These are phyloP conservation scores for Anoplophora glabripennis DNA, from an alignment of 1,140 invertebrate species.

Conservation along the genomic window DNA sequence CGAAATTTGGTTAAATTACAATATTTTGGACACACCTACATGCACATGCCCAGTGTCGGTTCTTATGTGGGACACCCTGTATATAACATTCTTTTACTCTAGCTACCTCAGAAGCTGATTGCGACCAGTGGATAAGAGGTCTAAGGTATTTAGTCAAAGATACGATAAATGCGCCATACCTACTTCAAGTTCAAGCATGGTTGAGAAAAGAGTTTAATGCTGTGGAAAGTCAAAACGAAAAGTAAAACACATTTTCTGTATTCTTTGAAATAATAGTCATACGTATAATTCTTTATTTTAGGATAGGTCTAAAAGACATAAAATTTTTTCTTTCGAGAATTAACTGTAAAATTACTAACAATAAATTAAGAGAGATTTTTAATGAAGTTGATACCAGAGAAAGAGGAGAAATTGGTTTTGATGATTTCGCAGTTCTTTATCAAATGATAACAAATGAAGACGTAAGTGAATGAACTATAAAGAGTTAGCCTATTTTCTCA, in stretches of 20 bases:
- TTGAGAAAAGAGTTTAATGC: slow-evolving; percentile 89
- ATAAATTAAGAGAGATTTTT: slow-evolving; percentile 77
- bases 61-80: too few relatives aligned
- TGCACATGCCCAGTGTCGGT: too few relatives aligned
- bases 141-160: slow-evolving; percentile 78
- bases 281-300: slow-evolving; percentile 53
- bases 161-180: slow-evolving; percentile 77
- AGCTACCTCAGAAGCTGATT: slow-evolving; percentile 85
- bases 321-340: slow-evolving; percentile 87
- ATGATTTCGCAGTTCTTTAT: slow-evolving; percentile 85
- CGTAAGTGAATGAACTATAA: slow-evolving; percentile 58
- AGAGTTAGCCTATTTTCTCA: too few relatives aligned
- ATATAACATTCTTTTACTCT: slow-evolving; percentile 36
- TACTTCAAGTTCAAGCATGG: slow-evolving; percentile 87
- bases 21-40: too few relatives aligned
- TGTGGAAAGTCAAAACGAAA: slow-evolving; percentile 77
- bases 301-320: slow-evolving; percentile 85
- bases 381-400: slow-evolving; percentile 78
- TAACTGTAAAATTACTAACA: slow-evolving; percentile 88
- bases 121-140: slow-evolving; percentile 82
- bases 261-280: slow-evolving; percentile 5
- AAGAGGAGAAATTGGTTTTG: slow-evolving; percentile 82
- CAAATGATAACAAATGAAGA: slow-evolving; percentile 78
- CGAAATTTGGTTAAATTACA: too few relatives aligned
- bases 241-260: slow-evolving; percentile 49